phyloP scores from a whole-genome alignment of 2,888 invertebrate species.

The Eurytoma californica region DNA sequence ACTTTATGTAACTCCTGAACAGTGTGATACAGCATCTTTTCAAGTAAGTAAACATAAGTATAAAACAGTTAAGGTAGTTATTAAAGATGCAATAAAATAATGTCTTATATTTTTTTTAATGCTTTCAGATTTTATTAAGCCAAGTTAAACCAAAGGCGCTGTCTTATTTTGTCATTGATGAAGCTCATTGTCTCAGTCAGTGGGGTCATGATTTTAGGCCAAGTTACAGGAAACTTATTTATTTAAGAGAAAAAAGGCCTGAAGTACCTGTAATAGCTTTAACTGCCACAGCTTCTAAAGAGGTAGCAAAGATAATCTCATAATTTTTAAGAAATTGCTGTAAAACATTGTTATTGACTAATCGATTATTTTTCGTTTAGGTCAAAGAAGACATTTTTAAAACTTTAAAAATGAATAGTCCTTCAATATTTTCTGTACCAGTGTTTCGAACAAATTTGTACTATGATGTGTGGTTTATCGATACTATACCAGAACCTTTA shows the following conservation, averaged over 20 bases:
- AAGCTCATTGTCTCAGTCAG: conserved; percentile 98
- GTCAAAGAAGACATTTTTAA: conserved; percentile 82
- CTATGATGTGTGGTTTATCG: conserved; percentile 95
- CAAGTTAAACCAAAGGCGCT: conserved; percentile 71
- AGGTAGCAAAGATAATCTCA: conserved; percentile 70
- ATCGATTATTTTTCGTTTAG: conserved; percentile 26
- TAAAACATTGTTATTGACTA: conserved; percentile 2
- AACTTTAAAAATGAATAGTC: conserved; percentile 82
- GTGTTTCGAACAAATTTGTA: conserved; percentile 95
- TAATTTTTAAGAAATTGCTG: background rate
- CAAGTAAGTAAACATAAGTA: conserved; percentile 60
- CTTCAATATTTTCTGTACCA: conserved; percentile 87
- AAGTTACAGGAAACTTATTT: conserved; percentile 93
- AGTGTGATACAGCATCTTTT: conserved; percentile 83
- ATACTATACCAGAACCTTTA: conserved; percentile 87
- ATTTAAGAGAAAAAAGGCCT: conserved; percentile 79
- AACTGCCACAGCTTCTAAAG: conserved; percentile 93
- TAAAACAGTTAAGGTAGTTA: background rate
- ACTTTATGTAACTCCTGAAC: conserved; percentile 97
- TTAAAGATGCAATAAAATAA: background rate
- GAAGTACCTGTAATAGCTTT: conserved; percentile 89
- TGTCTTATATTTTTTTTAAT: conserved; percentile 1
- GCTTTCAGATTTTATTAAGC: conserved; percentile 54
- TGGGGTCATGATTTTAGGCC: conserved; percentile 99
- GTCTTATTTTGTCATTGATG: conserved; percentile 95